These are phyloP conservation scores for Diachasma alloeum DNA, from an alignment of 1,140 invertebrate species.

Conservation along the genomic window DNA sequence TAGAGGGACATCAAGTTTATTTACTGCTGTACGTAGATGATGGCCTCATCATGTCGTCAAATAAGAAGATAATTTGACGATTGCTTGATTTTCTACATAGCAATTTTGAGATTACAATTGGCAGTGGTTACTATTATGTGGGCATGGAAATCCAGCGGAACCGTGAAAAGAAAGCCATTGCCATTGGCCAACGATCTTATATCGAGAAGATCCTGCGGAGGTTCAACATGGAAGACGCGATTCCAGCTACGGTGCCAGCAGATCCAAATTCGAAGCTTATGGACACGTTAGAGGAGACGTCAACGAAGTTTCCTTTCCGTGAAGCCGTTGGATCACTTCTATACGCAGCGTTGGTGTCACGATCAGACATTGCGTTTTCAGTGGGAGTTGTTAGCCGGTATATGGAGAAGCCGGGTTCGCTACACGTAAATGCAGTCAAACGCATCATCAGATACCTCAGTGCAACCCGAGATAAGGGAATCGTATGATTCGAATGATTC, in stretches of 20 bases:
- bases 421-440: too few species aligned
- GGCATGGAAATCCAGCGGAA: conserved; percentile 44
- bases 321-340: conserved; percentile 53
- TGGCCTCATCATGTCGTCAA: too few species aligned
- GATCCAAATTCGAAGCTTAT: too few species aligned
- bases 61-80: conserved; percentile 16
- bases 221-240: too few species aligned
- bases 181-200: conserved; percentile 13
- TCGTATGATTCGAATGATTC: conserved; percentile 30
- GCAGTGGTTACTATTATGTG: conserved; percentile 32
- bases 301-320: conserved; percentile 42
- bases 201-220: too few species aligned
- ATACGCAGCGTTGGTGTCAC: conserved; percentile 48
- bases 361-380: conserved; percentile 57
- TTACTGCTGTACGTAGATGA: too few species aligned
- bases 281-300: conserved; percentile 24
- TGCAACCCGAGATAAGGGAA: too few species aligned
- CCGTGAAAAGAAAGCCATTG: conserved; percentile 28
- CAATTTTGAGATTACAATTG: conserved; percentile 42
- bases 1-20: too few species aligned
- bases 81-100: conserved; percentile 36
- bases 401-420: too few species aligned
- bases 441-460: too few species aligned
- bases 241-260: too few species aligned
- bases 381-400: conserved; percentile 29